Percentiles rank a stretch among this genome's conserved stretches.
Evolutionary conservation across 1,140 invertebrate genomes (phyloP).

Genomic region (Bombus pascuorum): DNA sequence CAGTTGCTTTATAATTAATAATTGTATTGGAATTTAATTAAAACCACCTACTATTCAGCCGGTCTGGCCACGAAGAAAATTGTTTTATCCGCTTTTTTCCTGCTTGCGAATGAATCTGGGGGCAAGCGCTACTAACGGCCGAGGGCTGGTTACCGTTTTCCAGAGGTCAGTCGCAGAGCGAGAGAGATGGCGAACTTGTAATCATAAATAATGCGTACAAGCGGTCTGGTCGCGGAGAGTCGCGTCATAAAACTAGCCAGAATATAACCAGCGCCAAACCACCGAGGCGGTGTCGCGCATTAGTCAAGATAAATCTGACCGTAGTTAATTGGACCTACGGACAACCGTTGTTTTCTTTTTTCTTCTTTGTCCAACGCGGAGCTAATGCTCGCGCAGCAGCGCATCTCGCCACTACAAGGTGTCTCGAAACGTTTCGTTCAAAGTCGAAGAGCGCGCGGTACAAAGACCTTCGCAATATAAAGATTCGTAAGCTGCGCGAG

Average conservation of each 20-base stretch:
- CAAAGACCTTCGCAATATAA: too few species aligned
- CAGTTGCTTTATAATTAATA: conserved; percentile 23
- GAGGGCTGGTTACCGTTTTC: not conserved
- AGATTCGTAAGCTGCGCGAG: too few species aligned
- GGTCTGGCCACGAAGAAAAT: not conserved
- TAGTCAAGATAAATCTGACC: conserved; percentile 65
- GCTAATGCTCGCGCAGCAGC: not conserved
- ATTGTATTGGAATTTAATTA: conserved; percentile 33
- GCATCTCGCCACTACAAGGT: not conserved
- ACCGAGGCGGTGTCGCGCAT: conserved; percentile 40
- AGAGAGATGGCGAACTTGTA: conserved; percentile 21
- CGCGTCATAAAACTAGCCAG: conserved; percentile 48
- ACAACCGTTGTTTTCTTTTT: conserved; percentile 42
- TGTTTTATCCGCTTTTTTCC: not conserved
- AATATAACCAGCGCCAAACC: conserved; percentile 45
- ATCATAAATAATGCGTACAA: conserved; percentile 56
- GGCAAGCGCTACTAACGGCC: too few species aligned
- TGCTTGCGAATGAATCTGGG: not conserved
- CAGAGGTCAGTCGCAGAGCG: not conserved
- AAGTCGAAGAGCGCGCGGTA: not conserved
- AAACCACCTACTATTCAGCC: not conserved
- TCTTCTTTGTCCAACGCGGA: not conserved
- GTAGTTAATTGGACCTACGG: conserved; percentile 58
- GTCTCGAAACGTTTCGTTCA: accelerated
- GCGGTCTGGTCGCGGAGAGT: conserved; percentile 36